These are phyloP conservation scores for Speoplatyrhinus poulsoni DNA, from an alignment of 2,113 vertebrate genomes.

Conservation along the genomic window DNA sequence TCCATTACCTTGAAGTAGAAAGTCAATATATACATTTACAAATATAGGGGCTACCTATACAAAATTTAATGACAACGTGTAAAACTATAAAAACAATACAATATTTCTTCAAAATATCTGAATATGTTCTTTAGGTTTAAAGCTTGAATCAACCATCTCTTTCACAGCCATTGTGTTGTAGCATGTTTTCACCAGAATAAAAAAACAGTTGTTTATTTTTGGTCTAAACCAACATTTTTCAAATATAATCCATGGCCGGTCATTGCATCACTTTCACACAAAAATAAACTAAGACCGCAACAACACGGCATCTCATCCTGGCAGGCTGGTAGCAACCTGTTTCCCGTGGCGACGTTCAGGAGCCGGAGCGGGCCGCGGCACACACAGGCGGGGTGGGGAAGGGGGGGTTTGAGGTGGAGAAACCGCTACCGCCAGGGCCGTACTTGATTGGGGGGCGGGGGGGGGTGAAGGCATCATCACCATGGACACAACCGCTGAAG, in stretches of 20 bases:
- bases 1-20: too few species aligned
- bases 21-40: too few species aligned
- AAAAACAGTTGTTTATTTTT: background rate
- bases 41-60: too few species aligned
- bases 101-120: too few species aligned
- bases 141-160: too few species aligned
- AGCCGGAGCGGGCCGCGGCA: background rate
- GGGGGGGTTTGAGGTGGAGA: conserved; percentile 8
- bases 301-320: conserved; percentile 1
- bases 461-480: background rate
- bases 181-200: too few species aligned
- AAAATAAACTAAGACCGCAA: background rate
- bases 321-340: background rate
- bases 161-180: too few species aligned
- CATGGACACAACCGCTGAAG: too few species aligned
- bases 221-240: background rate
- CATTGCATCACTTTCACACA: background rate
- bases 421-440: conserved; percentile 7
- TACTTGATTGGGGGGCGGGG: background rate
- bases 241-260: background rate
- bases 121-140: too few species aligned
- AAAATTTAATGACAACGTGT: too few species aligned
- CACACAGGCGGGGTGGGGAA: background rate
- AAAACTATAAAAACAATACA: too few species aligned
- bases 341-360: conserved; percentile 22